Conservation (phyloP, 2,113 vertebrate species). For the Barnardius zonarius region DNA sequence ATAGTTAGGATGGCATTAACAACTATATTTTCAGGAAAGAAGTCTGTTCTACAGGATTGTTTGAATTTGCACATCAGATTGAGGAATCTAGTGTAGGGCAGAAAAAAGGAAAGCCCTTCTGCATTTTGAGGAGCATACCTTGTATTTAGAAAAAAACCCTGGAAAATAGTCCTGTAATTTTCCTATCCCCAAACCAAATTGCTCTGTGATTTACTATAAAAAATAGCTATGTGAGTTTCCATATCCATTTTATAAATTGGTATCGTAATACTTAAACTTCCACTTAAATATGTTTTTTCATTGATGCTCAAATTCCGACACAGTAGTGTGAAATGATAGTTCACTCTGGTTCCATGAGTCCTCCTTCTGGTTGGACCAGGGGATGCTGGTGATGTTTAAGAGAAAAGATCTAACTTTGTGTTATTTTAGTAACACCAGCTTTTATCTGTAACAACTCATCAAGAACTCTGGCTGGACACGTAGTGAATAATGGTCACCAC, state of each 20-base stretch:
- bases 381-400: not conserved
- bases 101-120: not conserved
- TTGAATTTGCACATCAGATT: not conserved
- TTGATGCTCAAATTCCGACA: not conserved
- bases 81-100: not conserved
- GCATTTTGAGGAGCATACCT: not conserved
- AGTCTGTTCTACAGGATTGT: not conserved
- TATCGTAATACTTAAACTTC: not conserved
- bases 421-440: not conserved
- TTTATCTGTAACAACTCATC: not conserved
- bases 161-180: not conserved
- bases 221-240: not conserved
- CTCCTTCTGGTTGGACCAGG: not conserved
- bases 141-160: not conserved
- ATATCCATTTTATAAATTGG: not conserved
- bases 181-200: not conserved
- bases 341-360: not conserved
- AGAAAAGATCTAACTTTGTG: not conserved
- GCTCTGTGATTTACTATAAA: not conserved
- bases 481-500: not conserved
- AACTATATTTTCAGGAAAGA: not conserved
- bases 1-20: conserved; percentile 28
- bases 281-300: not conserved
- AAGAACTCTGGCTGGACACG: not conserved
- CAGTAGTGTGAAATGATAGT: not conserved